Evolutionary conservation across 1,140 invertebrate species (phyloP).

Genomic region (Hermatobates lingyangjiaoensis): DNA sequence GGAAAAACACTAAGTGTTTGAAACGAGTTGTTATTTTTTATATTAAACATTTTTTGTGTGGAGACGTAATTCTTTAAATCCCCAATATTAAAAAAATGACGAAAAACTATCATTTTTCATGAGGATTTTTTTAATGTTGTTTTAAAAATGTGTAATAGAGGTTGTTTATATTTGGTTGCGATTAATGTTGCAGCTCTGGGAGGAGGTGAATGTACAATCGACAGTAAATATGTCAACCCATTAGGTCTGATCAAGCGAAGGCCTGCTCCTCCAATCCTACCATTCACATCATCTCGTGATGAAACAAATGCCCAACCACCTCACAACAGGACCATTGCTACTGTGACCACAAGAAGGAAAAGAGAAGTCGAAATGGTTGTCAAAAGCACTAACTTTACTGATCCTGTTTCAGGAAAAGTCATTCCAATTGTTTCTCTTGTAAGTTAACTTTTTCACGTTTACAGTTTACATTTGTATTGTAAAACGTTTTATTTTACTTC

Average conservation of each 20-base stretch:
- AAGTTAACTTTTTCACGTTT: slow-evolving; percentile 18
- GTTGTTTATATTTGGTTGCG: background rate
- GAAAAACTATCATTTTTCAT: too few species aligned
- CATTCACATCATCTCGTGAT: background rate
- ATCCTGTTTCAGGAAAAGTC: slow-evolving; percentile 27
- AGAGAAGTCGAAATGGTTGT: slow-evolving; percentile 48
- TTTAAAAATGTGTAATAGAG: background rate
- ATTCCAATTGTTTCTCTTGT: slow-evolving; percentile 60
- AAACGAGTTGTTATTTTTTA: too few species aligned
- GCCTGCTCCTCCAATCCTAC: slow-evolving; percentile 22
- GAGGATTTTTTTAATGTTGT: background rate
- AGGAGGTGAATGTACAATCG: slow-evolving; percentile 40
- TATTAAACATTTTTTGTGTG: too few species aligned
- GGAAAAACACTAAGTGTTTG: too few species aligned
- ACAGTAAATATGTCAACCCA: slow-evolving; percentile 42
- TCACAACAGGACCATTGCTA: background rate
- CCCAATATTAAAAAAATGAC: too few species aligned
- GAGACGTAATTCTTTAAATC: too few species aligned
- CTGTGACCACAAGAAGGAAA: slow-evolving; percentile 21
- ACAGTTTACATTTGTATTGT: too few species aligned
- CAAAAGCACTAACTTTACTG: slow-evolving; percentile 2
- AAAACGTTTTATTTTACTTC: too few species aligned
- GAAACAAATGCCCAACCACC: background rate
- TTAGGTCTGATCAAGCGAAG: slow-evolving; percentile 34
- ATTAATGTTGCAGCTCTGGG: slow-evolving; percentile 22